Conservation (phyloP, 2,113 vertebrate genomes). For the Myrmophylax atrothorax region DNA sequence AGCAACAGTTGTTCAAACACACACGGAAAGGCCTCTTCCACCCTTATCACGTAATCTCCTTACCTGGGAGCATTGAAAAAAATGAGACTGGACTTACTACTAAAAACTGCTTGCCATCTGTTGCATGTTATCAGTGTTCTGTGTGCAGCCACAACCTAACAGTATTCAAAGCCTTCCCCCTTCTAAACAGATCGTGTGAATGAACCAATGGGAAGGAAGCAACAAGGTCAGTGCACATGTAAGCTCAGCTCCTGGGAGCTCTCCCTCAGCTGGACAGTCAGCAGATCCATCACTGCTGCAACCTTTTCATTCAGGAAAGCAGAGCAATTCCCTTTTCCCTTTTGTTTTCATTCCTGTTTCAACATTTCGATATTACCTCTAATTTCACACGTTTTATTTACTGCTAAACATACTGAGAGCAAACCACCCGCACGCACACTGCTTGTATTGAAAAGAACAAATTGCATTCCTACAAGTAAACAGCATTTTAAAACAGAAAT, state of each 20-base stretch:
- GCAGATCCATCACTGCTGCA: constrained; percentile 52
- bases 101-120: neutral
- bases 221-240: neutral
- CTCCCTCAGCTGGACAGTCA: constrained; percentile 23
- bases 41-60: neutral
- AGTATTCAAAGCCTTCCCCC: neutral
- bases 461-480: neutral
- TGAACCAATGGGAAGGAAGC: neutral
- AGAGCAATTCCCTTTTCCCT: neutral
- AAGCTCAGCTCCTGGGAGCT: constrained; percentile 34
- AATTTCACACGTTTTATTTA: constrained; percentile 22
- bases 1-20: neutral
- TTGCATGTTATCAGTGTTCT: neutral
- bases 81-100: neutral
- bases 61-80: constrained; percentile 58
- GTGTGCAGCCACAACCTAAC: neutral
- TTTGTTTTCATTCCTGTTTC: neutral
- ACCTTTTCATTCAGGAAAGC: constrained; percentile 66
- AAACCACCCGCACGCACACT: neutral
- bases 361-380: neutral
- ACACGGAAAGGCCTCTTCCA: neutral
- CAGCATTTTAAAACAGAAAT: neutral
- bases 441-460: neutral
- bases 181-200: neutral
- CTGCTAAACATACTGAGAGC: neutral